A percentile compares a stretch with the other conserved stretches of the same genome.
Conservation (phyloP, 2,888 invertebrate species). For the Cantharis rufa region DNA sequence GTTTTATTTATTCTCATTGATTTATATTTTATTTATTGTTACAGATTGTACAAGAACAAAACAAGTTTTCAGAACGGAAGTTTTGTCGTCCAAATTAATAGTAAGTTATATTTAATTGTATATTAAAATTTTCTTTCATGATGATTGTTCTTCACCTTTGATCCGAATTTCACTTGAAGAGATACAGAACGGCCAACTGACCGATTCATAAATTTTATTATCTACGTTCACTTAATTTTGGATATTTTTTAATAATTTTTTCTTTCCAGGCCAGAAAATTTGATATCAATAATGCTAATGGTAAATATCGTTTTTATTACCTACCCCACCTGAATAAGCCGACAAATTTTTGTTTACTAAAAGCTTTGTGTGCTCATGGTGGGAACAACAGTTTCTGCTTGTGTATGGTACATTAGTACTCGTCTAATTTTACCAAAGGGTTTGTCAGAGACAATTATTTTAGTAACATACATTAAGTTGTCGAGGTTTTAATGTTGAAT, state of each 20-base stretch:
- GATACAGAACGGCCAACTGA: neutral
- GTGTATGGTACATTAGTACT: slow-evolving; percentile 46
- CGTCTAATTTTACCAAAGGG: slow-evolving; percentile 44
- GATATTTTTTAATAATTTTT: no score
- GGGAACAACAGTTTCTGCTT: slow-evolving; percentile 47
- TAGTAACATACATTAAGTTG: no score
- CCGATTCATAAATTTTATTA: no score
- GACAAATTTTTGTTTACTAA: slow-evolving; percentile 42
- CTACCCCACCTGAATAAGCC: slow-evolving; percentile 52
- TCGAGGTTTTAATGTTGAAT: no score
- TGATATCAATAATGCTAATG: no score
- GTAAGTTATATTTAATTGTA: neutral
- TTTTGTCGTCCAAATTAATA: neutral
- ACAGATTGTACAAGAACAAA: no score
- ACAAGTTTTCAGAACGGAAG: no score
- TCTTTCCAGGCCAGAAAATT: no score
- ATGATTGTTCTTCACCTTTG: neutral
- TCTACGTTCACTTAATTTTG: no score
- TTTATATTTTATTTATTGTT: no score
- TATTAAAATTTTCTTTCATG: neutral
- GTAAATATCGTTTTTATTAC: neutral
- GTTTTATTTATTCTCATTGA: neutral
- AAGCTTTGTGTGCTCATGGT: slow-evolving; percentile 48
- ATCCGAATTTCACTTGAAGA: neutral
- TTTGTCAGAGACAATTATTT: slow-evolving; percentile 45